A percentile compares a stretch with the other conserved stretches of the same genome.
Conservation (phyloP, 2,888 invertebrate genomes). For the Perithous albicinctus region DNA sequence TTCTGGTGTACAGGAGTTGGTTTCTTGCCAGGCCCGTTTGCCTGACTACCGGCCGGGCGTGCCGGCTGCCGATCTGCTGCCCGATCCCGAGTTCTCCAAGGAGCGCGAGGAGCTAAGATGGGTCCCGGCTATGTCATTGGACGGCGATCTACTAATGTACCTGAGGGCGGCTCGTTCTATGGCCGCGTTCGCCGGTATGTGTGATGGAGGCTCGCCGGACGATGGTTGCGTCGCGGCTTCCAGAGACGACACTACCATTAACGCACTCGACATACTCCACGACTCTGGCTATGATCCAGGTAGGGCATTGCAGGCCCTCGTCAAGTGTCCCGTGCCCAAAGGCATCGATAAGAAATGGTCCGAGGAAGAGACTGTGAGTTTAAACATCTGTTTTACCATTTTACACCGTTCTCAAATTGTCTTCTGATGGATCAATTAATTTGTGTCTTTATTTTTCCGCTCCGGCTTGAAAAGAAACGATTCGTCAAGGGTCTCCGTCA, state of each 20-base stretch:
- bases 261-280: slow-evolving; percentile 98
- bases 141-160: slow-evolving; percentile 98
- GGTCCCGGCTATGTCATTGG: slow-evolving; percentile 96
- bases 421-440: background rate
- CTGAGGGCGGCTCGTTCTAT: slow-evolving; percentile 98
- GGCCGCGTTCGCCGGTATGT: slow-evolving; percentile 99
- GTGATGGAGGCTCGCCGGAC: slow-evolving; percentile 98
- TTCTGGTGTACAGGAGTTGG: slow-evolving; percentile 82
- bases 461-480: slow-evolving; percentile 94
- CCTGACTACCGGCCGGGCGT: slow-evolving; percentile 86
- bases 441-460: slow-evolving; percentile 63
- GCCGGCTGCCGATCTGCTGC: slow-evolving; percentile 84
- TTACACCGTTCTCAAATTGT: slow-evolving; percentile 41
- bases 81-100: slow-evolving; percentile 86
- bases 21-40: slow-evolving; percentile 87
- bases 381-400: slow-evolving; percentile 27
- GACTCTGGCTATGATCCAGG: slow-evolving; percentile 98
- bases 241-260: slow-evolving; percentile 98
- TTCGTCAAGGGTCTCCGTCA: slow-evolving; percentile 99
- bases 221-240: slow-evolving; percentile 99
- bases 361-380: slow-evolving; percentile 94
- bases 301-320: slow-evolving; percentile 97
- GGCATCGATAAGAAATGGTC: slow-evolving; percentile 99
- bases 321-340: slow-evolving; percentile 98
- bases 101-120: slow-evolving; percentile 95